phyloP scores from a whole-genome alignment of 1,140 invertebrate species.

The Ganaspis sp. region DNA sequence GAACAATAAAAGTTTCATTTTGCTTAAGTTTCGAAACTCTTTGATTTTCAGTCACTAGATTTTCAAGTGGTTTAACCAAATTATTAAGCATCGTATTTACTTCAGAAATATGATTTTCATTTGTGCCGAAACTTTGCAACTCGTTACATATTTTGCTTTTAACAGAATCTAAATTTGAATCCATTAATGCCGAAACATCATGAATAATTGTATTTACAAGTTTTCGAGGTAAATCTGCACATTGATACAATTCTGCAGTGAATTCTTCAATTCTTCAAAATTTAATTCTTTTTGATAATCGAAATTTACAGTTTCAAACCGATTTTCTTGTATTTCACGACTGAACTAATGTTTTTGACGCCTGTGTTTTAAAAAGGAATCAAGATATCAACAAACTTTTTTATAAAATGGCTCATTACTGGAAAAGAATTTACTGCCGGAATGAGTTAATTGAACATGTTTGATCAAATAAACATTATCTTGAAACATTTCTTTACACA shows the following conservation, averaged over 20 bases:
- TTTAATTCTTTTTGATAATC: background rate
- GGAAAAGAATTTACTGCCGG: background rate
- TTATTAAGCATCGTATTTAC: constrained; percentile 29
- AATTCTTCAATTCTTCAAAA: background rate
- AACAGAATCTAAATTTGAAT: background rate
- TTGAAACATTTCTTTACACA: background rate
- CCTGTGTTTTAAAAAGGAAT: background rate
- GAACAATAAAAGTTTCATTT: constrained; percentile 17
- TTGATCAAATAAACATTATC: background rate
- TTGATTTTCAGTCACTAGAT: constrained; percentile 18
- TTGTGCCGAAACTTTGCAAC: background rate
- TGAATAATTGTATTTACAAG: background rate
- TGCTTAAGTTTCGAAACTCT: background rate
- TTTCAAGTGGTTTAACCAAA: background rate
- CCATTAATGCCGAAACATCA: background rate
- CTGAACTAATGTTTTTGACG: background rate
- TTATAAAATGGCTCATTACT: background rate
- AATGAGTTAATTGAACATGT: constrained; percentile 3
- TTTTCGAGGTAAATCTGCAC: constrained; percentile 33
- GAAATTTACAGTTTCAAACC: background rate
- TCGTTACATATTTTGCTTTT: background rate
- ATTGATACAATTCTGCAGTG: background rate
- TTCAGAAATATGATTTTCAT: background rate
- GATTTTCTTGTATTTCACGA: background rate
- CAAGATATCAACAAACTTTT: background rate